These are phyloP conservation scores for Poecilia latipinna DNA, from an alignment of 2,113 vertebrate species.

Conservation along the genomic window DNA sequence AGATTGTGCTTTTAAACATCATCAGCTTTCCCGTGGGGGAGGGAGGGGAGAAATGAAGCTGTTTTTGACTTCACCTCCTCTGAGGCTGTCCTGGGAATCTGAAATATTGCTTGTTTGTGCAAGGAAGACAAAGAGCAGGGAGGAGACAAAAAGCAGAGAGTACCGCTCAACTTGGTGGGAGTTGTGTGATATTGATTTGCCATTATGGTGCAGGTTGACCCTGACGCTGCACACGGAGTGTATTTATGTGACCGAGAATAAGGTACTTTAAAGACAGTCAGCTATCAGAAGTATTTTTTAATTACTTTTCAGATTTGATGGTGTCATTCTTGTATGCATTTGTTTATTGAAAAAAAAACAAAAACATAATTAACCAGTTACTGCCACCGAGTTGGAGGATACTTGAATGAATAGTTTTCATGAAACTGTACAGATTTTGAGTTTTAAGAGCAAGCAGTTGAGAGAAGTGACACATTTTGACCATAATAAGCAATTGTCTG, in stretches of 20 bases:
- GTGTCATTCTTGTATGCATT: background rate
- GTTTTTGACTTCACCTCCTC: constrained; percentile 44
- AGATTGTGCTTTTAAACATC: constrained; percentile 27
- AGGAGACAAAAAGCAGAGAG: constrained; percentile 8
- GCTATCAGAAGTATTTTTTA: constrained; percentile 15
- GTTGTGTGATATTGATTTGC: constrained; percentile 56
- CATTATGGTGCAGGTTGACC: constrained; percentile 46
- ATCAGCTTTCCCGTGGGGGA: constrained; percentile 25
- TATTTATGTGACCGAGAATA: constrained; percentile 33
- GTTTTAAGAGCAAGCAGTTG: too few species aligned
- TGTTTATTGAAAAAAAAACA: too few species aligned
- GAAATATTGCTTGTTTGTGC: constrained; percentile 51
- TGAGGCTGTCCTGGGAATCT: constrained; percentile 32
- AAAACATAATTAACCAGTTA: too few species aligned
- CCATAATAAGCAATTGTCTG: too few species aligned
- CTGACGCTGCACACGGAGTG: constrained; percentile 23
- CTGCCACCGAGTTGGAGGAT: too few species aligned
- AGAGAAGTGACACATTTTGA: too few species aligned
- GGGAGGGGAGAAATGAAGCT: constrained; percentile 24
- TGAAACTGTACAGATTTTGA: too few species aligned
- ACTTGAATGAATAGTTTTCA: too few species aligned
- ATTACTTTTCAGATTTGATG: background rate
- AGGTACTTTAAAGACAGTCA: constrained; percentile 19
- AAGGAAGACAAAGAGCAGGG: constrained; percentile 16
- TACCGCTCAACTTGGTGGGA: constrained; percentile 15